Evolutionary conservation across 2,113 vertebrate genomes (phyloP), one percentile per base, ranked within the genome.

Genomic region (Propithecus coquereli): DNA sequence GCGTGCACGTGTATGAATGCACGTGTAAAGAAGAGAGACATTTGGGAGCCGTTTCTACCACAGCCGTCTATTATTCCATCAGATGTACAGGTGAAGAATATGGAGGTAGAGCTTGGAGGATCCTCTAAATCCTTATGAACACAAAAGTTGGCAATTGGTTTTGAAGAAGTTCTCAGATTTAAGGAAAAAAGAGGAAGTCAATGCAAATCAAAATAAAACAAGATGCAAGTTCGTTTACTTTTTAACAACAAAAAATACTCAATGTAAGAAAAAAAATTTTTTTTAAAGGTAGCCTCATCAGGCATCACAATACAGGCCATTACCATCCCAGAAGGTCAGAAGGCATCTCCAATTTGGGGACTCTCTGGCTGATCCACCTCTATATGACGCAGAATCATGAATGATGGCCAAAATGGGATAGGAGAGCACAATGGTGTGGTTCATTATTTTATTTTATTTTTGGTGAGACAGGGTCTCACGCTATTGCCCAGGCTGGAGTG

Each of bases 81-180:
- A 95, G n/a, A 85, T 27, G 22, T 52, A 74, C 11, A 79, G 11
- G n/a, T 94, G 11, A 89, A 95, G 63, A 92, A 82, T 9, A n/a
- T 0, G 2, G 30, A 18, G n/a, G 10, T 22, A 73, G 5, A 52
- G 10, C 34, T 82, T 4, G 9, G 25, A 81, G n/a, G 22, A 88
- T 47, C 8, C 52, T 93, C 68, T 68, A 94, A 95, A 94, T 63
- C 27, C n/a, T 43, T 50, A 10, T 73, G 70, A 97, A 84, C 59
- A 94, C n/a, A 79, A 90, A 95, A 34, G 85, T 1, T 54, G 34
- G 71, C 57, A 97, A 50, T 8, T 84, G 10, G 11, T 84, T 87
- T 77, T 89, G 37, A 94, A 90, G 43, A 71, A 71, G 47, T 93
- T 89, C 82, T 87, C 76, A 87, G 9, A 79, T 86, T 91, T 90